phyloP scores from a whole-genome alignment of 2,888 invertebrate species.

The Blastobasis lacticolella region DNA sequence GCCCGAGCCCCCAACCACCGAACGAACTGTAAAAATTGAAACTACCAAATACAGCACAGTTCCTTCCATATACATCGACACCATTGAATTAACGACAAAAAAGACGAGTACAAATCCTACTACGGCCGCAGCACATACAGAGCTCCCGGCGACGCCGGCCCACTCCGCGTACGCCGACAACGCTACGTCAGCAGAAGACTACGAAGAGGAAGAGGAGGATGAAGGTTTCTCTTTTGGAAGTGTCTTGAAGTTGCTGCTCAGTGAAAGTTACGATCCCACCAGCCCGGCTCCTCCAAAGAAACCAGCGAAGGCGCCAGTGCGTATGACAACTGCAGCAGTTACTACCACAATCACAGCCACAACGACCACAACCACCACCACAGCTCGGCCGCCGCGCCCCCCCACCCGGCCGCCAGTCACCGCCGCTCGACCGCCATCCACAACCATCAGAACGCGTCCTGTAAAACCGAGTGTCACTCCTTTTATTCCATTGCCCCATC shows the following conservation, averaged over 20 bases:
- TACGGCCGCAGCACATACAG: not conserved
- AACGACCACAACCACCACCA: slow-evolving; percentile 12
- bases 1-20: not conserved
- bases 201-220: slow-evolving; percentile 53
- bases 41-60: not conserved
- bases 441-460: slow-evolving; percentile 18
- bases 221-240: slow-evolving; percentile 76
- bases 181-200: slow-evolving; percentile 28
- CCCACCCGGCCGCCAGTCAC: slow-evolving; percentile 16
- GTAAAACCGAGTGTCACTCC: slow-evolving; percentile 25
- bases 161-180: no score
- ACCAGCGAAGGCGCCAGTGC: not conserved
- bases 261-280: slow-evolving; percentile 56
- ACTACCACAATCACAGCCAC: slow-evolving; percentile 11
- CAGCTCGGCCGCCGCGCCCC: slow-evolving; percentile 13
- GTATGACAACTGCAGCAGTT: not conserved
- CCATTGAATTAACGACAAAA: no score
- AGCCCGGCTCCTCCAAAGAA: slow-evolving; percentile 26
- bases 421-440: slow-evolving; percentile 13
- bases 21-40: not conserved
- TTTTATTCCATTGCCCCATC: slow-evolving; percentile 41
- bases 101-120: not conserved
- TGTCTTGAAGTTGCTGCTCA: slow-evolving; percentile 76
- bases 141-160: slow-evolving; percentile 9
- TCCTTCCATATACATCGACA: not conserved